phyloP scores from a whole-genome alignment of 2,888 invertebrate species.

The Calameuta filiformis region DNA sequence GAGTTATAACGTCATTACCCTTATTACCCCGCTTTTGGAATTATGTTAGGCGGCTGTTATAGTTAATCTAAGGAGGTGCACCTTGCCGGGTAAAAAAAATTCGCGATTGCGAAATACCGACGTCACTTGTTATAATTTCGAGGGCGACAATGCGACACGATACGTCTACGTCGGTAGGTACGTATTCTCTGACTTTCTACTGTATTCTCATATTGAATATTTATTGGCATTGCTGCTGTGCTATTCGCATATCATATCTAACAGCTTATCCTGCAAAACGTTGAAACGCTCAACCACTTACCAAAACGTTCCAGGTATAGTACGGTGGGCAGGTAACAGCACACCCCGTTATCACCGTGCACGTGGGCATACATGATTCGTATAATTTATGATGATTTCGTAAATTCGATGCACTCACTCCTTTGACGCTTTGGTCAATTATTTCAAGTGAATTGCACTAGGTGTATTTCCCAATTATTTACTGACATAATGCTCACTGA shows the following conservation, averaged over 20 bases:
- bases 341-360: conserved; percentile 62
- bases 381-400: neutral
- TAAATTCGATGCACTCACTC: neutral
- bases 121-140: neutral
- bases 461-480: neutral
- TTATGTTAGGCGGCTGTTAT: conserved; percentile 5
- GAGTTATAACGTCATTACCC: neutral
- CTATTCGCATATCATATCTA: neutral
- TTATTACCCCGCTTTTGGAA: conserved; percentile 9
- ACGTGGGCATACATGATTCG: conserved; percentile 57
- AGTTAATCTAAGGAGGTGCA: neutral
- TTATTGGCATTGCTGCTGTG: neutral
- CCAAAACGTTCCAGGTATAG: conserved; percentile 60
- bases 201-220: neutral
- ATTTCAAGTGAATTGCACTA: neutral
- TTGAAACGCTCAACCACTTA: conserved; percentile 41
- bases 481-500: neutral
- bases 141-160: neutral
- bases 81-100: neutral
- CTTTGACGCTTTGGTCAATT: neutral
- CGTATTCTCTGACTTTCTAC: neutral
- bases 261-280: neutral
- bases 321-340: conserved; percentile 60
- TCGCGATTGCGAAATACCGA: neutral
- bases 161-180: neutral